These are phyloP conservation scores for Dendroctonus valens DNA, from an alignment of 1,140 invertebrate species.

Conservation along the genomic window DNA sequence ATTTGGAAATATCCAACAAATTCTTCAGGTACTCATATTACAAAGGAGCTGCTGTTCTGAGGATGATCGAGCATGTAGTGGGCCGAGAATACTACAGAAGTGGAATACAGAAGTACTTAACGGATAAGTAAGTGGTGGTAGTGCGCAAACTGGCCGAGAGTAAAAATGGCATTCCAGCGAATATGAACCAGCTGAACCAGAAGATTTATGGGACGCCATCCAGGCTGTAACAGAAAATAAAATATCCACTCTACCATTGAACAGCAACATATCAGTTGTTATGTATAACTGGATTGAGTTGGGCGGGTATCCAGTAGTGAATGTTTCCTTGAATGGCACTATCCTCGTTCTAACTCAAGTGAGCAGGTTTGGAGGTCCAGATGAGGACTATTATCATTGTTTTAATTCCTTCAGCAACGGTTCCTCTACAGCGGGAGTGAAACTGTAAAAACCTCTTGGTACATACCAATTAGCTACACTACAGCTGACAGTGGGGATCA, in stretches of 20 bases:
- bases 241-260: background rate
- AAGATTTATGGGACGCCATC: conserved; percentile 28
- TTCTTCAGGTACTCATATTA: conserved; percentile 61
- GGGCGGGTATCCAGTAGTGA: conserved; percentile 63
- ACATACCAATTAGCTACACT: conserved; percentile 31
- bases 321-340: conserved; percentile 45
- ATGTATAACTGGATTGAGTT: conserved; percentile 74
- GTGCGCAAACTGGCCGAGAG: background rate
- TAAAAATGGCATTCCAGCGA: conserved; percentile 13
- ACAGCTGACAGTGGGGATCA: conserved; percentile 51
- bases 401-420: conserved; percentile 21
- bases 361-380: background rate
- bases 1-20: conserved; percentile 51
- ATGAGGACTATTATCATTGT: background rate
- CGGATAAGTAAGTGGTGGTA: conserved; percentile 50
- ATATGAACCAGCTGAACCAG: conserved; percentile 22
- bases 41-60: conserved; percentile 68
- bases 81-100: conserved; percentile 60
- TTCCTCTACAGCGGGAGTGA: conserved; percentile 16
- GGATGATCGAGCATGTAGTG: conserved; percentile 74
- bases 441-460: conserved; percentile 9
- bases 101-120: conserved; percentile 60
- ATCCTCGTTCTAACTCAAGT: conserved; percentile 21
- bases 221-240: conserved; percentile 4
- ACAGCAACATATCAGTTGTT: conserved; percentile 42